Percentiles rank a stretch among this genome's conserved stretches.
Conservation (phyloP, 2,797 vertebrate species). For the Chelon labrosus region DNA sequence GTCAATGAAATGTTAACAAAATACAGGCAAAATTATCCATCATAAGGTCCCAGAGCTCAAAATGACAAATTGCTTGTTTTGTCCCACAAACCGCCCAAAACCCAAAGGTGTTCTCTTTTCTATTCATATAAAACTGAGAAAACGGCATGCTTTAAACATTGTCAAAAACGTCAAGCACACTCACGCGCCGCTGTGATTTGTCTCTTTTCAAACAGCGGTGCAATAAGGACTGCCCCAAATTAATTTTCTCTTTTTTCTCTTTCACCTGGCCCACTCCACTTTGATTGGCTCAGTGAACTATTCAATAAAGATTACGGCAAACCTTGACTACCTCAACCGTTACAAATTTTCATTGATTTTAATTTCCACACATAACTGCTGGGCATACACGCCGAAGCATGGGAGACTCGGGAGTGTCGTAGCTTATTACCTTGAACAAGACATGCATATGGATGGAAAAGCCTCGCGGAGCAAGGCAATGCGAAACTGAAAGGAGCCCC, state of each 20-base stretch:
- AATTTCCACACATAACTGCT: conserved; percentile 48
- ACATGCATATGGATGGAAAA: conserved; percentile 51
- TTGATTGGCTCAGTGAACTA: conserved; percentile 19
- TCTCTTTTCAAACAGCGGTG: conserved; percentile 22
- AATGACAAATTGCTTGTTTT: conserved; percentile 16
- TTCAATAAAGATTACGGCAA: conserved; percentile 49
- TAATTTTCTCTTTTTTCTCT: neutral
- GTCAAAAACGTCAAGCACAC: neutral
- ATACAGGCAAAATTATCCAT: neutral
- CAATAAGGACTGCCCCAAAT: neutral
- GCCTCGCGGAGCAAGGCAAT: conserved; percentile 10
- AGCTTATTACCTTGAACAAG: conserved; percentile 44
- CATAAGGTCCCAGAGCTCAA: conserved; percentile 1
- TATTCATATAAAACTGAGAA: neutral
- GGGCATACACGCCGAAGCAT: conserved; percentile 15
- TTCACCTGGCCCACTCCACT: neutral
- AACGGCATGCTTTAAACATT: conserved; percentile 2
- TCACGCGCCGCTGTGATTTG: conserved; percentile 17
- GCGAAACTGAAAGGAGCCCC: conserved; percentile 11
- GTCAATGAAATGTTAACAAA: neutral
- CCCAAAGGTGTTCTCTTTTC: conserved; percentile 7
- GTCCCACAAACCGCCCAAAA: conserved; percentile 1
- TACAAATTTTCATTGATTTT: conserved; percentile 59
- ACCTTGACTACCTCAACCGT: conserved; percentile 21
- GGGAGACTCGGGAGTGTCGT: conserved; percentile 24